Evolutionary conservation across 64 coral and sea anemone genomes (phyloP).

Genomic region (Pocillopora verrucosa): DNA sequence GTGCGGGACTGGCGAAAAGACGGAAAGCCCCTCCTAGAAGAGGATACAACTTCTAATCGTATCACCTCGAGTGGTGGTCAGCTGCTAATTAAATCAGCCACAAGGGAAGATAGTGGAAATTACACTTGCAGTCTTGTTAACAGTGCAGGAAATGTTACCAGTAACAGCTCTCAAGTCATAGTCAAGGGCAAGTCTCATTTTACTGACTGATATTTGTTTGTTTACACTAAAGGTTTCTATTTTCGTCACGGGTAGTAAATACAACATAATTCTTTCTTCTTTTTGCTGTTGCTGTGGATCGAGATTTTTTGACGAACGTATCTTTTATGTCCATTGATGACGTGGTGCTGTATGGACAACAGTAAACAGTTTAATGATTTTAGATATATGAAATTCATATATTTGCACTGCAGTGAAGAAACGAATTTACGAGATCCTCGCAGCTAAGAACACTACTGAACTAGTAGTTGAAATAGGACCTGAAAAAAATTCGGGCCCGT

Average conservation of each 20-base stretch:
- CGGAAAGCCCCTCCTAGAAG: conserved; percentile 35
- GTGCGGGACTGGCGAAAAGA: conserved; percentile 74
- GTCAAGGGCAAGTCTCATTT: conserved; percentile 45
- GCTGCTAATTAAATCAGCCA: conserved; percentile 51
- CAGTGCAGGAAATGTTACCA: conserved; percentile 38
- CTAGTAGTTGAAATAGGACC: too few species aligned
- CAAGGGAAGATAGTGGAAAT: conserved; percentile 54
- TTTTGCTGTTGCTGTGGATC: too few species aligned
- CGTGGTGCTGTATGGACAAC: too few species aligned
- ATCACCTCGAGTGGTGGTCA: conserved; percentile 29
- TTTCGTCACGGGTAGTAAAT: background rate
- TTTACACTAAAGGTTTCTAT: background rate
- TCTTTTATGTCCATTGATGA: background rate
- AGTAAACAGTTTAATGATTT: too few species aligned
- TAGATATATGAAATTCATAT: too few species aligned
- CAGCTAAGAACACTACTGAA: too few species aligned
- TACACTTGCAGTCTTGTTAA: conserved; percentile 59
- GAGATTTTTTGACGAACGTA: too few species aligned
- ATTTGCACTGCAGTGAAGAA: too few species aligned
- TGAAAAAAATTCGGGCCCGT: too few species aligned
- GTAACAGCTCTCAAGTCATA: conserved; percentile 30
- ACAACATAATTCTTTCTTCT: too few species aligned
- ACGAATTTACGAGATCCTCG: too few species aligned
- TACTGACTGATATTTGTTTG: background rate
- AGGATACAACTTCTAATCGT: conserved; percentile 8